phyloP scores from a whole-genome alignment of 2,797 vertebrate species.

The Micrastur ruficollis region DNA sequence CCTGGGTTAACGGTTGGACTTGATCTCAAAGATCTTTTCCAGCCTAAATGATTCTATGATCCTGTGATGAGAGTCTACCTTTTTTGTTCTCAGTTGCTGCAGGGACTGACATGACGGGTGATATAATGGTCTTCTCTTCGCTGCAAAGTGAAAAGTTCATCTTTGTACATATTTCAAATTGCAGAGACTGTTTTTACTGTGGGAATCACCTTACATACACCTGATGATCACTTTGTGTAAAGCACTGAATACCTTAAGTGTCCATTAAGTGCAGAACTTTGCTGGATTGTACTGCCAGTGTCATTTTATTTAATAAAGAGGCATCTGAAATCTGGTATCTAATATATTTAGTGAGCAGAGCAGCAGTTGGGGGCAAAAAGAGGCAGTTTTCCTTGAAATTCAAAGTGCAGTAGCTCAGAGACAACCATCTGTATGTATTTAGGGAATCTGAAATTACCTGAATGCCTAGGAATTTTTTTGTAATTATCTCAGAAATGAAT shows the following conservation, averaged over 20 bases:
- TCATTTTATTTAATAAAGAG: neutral
- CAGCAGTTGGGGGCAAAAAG: neutral
- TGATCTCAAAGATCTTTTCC: no score
- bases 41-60: no score
- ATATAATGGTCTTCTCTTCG: neutral
- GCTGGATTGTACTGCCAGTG: neutral
- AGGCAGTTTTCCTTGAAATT: slow-evolving; percentile 21
- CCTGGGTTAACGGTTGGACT: no score
- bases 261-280: neutral
- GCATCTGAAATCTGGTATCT: neutral
- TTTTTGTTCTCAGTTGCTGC: neutral
- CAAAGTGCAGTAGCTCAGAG: neutral
- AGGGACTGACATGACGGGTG: neutral
- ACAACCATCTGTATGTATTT: slow-evolving; percentile 7
- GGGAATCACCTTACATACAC: neutral
- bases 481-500: slow-evolving; percentile 3
- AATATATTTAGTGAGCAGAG: neutral
- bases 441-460: neutral
- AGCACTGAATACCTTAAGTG: neutral
- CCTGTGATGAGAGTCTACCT: neutral
- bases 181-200: neutral
- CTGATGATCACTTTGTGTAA: neutral
- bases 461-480: neutral
- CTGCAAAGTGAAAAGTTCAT: neutral
- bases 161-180: neutral